Percentiles rank a stretch among this genome's conserved stretches.
These are phyloP conservation scores for Aethes cnicana DNA, from an alignment of 2,888 invertebrate genomes.

Conservation along the genomic window DNA sequence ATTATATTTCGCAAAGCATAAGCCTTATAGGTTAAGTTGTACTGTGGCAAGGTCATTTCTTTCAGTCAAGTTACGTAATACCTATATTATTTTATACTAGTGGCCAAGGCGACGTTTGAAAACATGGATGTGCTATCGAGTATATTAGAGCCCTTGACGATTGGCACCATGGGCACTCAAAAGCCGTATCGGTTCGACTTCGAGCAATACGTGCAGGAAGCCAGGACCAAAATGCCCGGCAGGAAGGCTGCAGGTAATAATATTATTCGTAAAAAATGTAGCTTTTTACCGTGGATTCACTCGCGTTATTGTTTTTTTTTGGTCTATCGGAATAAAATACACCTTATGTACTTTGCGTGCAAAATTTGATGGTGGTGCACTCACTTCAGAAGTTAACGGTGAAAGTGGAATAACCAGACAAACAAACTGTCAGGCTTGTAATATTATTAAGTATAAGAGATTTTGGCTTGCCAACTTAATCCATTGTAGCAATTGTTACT, in stretches of 20 bases:
- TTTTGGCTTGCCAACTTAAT: no score
- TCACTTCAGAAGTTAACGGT: no score
- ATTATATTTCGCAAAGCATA: background rate
- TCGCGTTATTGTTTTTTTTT: no score
- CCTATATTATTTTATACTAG: slow-evolving; percentile 44
- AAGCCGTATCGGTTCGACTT: slow-evolving; percentile 72
- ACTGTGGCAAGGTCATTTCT: slow-evolving; percentile 28
- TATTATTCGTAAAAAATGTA: background rate
- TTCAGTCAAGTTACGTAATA: background rate
- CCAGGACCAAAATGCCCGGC: slow-evolving; percentile 71
- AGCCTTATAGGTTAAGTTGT: no score
- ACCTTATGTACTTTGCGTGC: no score
- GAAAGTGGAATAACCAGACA: no score
- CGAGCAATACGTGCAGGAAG: slow-evolving; percentile 74
- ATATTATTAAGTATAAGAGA: no score
- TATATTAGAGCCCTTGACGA: slow-evolving; percentile 66
- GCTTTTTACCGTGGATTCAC: no score
- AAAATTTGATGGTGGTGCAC: no score
- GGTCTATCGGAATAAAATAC: no score
- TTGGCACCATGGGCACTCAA: slow-evolving; percentile 75
- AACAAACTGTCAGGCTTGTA: no score
- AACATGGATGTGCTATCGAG: slow-evolving; percentile 68
- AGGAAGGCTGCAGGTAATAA: slow-evolving; percentile 68
- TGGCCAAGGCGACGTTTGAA: slow-evolving; percentile 67
- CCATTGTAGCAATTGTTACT: no score